These are phyloP conservation scores for Corvus hawaiiensis DNA, from an alignment of 2,113 vertebrate species.

Conservation along the genomic window DNA sequence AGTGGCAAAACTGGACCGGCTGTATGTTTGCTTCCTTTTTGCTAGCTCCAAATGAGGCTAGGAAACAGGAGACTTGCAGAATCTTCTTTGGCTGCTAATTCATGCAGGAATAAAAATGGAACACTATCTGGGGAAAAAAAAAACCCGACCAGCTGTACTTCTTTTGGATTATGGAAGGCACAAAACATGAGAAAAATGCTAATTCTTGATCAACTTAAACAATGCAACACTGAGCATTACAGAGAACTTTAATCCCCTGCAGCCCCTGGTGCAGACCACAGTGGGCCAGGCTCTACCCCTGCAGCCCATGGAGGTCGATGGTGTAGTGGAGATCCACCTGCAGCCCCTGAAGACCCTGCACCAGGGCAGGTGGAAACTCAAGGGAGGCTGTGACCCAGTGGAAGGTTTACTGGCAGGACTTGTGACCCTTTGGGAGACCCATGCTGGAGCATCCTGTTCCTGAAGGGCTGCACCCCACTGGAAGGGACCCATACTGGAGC, in stretches of 20 bases:
- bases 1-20: not conserved
- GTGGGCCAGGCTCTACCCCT: not conserved
- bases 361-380: not conserved
- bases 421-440: not conserved
- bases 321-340: not conserved
- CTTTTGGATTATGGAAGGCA: not conserved
- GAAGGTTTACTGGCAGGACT: not conserved
- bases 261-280: not conserved
- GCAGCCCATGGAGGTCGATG: not conserved
- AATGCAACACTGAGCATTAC: not conserved
- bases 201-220: not conserved
- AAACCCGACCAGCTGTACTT: not conserved
- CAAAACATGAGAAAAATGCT: not conserved
- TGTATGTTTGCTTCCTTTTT: not conserved
- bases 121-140: not conserved
- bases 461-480: not conserved
- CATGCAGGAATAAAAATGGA: not conserved
- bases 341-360: not conserved
- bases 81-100: not conserved
- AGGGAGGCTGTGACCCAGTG: not conserved
- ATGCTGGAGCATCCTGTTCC: not conserved
- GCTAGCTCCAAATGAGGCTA: not conserved
- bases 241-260: not conserved
- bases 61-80: not conserved
- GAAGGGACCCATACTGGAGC: not conserved